Evolutionary conservation across 1,140 invertebrate species (phyloP).

Genomic region (Scylla paramamosain): DNA sequence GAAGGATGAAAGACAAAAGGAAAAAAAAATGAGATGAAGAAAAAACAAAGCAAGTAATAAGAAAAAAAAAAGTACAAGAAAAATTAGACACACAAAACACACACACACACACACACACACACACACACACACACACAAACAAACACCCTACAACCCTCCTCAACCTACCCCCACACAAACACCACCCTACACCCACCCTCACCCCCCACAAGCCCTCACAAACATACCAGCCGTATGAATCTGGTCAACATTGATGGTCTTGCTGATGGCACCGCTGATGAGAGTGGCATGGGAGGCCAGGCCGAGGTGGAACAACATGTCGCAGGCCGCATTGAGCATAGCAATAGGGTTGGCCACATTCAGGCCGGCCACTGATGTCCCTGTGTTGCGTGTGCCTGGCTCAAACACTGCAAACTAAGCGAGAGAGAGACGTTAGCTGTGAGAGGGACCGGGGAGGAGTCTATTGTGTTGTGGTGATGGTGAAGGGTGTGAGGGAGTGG

Average conservation of each 20-base stretch:
- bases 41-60: too few relatives aligned
- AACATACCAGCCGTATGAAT: constrained; percentile 87
- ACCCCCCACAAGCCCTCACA: too few relatives aligned
- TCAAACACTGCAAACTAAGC: constrained; percentile 93
- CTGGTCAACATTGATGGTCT: constrained; percentile 91
- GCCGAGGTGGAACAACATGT: constrained; percentile 95
- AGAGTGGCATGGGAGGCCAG: constrained; percentile 90
- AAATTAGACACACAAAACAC: neutral
- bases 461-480: neutral
- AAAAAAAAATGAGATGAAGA: too few relatives aligned
- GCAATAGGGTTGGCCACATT: constrained; percentile 99
- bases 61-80: too few relatives aligned
- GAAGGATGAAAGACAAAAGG: too few relatives aligned
- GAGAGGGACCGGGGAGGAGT: neutral
- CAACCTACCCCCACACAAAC: too few relatives aligned
- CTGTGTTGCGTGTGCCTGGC: constrained; percentile 96
- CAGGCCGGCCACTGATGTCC: constrained; percentile 94
- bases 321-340: constrained; percentile 95
- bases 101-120: neutral
- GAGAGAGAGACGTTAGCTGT: constrained; percentile 65
- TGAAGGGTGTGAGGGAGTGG: neutral
- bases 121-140: too few relatives aligned
- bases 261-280: constrained; percentile 88
- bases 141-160: too few relatives aligned
- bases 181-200: too few relatives aligned